Percentiles rank a stretch among this genome's conserved stretches.
Evolutionary conservation across 1,140 invertebrate species (phyloP).

Genomic region (Leucophenga varia): DNA sequence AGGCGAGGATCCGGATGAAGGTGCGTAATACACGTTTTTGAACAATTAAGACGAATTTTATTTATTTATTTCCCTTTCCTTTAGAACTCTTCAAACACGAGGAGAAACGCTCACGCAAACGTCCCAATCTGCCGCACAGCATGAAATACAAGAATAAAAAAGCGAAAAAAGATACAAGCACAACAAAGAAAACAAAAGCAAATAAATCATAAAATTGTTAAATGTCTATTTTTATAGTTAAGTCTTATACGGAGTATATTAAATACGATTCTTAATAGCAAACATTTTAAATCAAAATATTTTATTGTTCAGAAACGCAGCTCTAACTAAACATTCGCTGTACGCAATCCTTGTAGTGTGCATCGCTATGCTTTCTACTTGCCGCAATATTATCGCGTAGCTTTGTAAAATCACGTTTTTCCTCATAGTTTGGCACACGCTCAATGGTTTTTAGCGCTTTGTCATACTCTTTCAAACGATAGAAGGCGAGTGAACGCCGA

Average conservation of each 20-base stretch:
- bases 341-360: conserved; percentile 46
- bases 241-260: no score
- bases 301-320: background rate
- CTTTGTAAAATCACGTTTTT: conserved; percentile 45
- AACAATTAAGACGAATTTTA: background rate
- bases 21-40: conserved; percentile 9
- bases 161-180: conserved; percentile 21
- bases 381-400: conserved; percentile 32
- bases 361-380: conserved; percentile 42
- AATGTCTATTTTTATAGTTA: conserved; percentile 7
- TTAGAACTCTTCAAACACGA: conserved; percentile 46
- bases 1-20: conserved; percentile 81
- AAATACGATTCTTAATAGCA: conserved; percentile 6
- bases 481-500: conserved; percentile 44
- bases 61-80: background rate
- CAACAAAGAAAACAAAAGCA: conserved; percentile 17
- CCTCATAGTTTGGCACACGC: conserved; percentile 35
- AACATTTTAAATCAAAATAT: background rate
- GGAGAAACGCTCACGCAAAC: conserved; percentile 30
- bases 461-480: conserved; percentile 43
- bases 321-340: conserved; percentile 52
- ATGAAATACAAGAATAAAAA: conserved; percentile 48
- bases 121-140: conserved; percentile 29
- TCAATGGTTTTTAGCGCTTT: conserved; percentile 41
- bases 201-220: conserved; percentile 16